Evolutionary conservation across 2,888 invertebrate species (phyloP).

Genomic region (Zaprionus obscuricornis): DNA sequence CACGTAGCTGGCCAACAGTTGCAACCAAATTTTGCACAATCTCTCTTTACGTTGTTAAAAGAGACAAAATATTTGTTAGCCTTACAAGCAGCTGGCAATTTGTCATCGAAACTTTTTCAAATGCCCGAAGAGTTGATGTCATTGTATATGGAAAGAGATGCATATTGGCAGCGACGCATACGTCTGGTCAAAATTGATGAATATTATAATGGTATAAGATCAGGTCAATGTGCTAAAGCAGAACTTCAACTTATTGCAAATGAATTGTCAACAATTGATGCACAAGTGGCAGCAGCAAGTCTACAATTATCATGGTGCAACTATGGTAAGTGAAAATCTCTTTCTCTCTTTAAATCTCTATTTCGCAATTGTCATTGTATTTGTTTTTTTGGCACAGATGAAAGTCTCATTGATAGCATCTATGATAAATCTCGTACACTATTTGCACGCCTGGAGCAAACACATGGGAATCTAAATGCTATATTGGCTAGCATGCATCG

Average conservation of each 20-base stretch:
- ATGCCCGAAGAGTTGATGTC: conserved; percentile 64
- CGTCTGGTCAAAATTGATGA: conserved; percentile 87
- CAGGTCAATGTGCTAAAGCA: conserved; percentile 87
- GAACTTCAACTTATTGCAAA: conserved; percentile 91
- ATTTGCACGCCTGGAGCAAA: conserved; percentile 65
- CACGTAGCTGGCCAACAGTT: conserved; percentile 39
- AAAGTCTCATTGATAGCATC: conserved; percentile 63
- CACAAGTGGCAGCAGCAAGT: conserved; percentile 88
- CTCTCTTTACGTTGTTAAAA: conserved; percentile 89
- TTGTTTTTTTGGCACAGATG: conserved; percentile 56
- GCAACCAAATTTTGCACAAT: conserved; percentile 72
- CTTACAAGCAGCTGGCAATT: conserved; percentile 79
- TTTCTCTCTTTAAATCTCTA: conserved; percentile 1
- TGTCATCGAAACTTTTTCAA: conserved; percentile 53
- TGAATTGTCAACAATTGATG: conserved; percentile 90
- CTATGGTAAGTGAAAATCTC: conserved; percentile 86
- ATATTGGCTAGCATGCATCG: conserved; percentile 86
- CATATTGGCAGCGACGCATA: conserved; percentile 78
- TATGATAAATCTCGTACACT: conserved; percentile 67
- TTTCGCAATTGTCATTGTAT: background rate
- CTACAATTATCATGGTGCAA: conserved; percentile 91
- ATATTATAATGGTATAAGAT: conserved; percentile 93
- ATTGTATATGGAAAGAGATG: conserved; percentile 73
- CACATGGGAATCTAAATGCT: conserved; percentile 87
- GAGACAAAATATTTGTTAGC: conserved; percentile 93